Base-by-base conservation (phyloP, 92 coral and sea anemone species). In the Heliopora coerulea region DNA sequence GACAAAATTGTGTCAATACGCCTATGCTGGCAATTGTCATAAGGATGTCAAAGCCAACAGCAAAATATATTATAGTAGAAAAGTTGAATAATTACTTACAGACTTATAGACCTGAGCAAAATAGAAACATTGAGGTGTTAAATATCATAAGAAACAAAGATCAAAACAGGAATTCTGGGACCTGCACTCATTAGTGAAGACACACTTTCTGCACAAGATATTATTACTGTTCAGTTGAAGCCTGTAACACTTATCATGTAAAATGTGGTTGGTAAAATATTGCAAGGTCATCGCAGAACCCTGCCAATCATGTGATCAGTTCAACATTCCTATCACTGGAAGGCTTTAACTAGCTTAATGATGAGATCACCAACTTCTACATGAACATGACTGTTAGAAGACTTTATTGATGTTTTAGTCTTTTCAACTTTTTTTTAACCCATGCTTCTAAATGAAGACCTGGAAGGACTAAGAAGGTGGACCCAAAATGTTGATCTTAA, bases 11-110 rank as follows among this genome's bases (percentile, higher is more conserved):
- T n/a, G n/a, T n/a, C n/a, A n/a, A n/a, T n/a, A n/a, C n/a, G n/a
- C n/a, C n/a, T n/a, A n/a, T n/a, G n/a, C n/a, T n/a, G 46, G 67
- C 67, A 61, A 61, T 61, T 61, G 67, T 61, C 42, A 28, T 61
- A 61, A 61, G 67, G 32, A 61, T 61, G 32, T 61, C 67, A 61
- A 61, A 61, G 42, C 67, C 67, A 8, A 23, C 41, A 33, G 67
- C 67, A 61, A 42, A 61, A 29, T 61, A 29, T 33, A 61, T n/a
- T 23, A 30, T 10, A 29, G 14, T 27, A 17, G 37, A 61, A 10
- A 26, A 14, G 11, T 31, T 61, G 14, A 61, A 21, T 23, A 14
- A 61, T 14, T 13, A 33, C 35, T 33, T 31, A 28, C 8, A 5
- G 41, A 61, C 32, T 33, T 61, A 19, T 27, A 61, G 32, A 61